Evolutionary conservation across 2,888 invertebrate genomes (phyloP), one percentile per base, ranked within the genome.

Genomic region (Ernsta delagoae): DNA sequence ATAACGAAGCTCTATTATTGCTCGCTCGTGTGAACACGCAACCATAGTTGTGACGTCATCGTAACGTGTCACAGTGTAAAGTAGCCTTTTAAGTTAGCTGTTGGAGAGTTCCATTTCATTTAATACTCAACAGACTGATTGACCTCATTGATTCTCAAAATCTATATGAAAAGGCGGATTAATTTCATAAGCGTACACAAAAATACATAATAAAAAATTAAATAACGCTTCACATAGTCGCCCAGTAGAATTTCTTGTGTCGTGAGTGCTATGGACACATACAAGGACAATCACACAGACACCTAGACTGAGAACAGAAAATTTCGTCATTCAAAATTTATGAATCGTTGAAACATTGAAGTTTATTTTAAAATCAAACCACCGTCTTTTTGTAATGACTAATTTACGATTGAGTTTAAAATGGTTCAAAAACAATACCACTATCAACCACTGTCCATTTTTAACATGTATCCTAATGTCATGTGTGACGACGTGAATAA

Each of bases 401-500:
- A 53, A 8, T n/a, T 7, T 53, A 53, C 12, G 16, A 4, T 53
- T 53, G 6, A 53, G 1, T 31, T 2, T 31, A 3, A 31, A 31
- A 4, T 31, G 31, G 31, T 53, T 53, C 12, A 53, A 24, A 53
- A 53, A 53, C 12, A 53, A 3, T 2, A 6, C 2, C 31, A 2
- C 31, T 31, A 53, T 2, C 8, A 53, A 53, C 24, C 24, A 24
- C 53, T 53, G 16, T 8, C 53, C 53, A 53, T 53, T 50, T 16
- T 12, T 16, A 57, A 2, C 8, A 36, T 57, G 41, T 57, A 16
- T 59, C 39, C 59, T 59, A 41, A 59, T 36, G 34, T 16, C 36
- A 31, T 31, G 31, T 31, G 31, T 3, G 2, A 45, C 16, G 1
- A 3, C 9, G 48, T 74, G 75, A 75, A 75, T 75, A 74, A 75